Conservation (phyloP, 2,888 invertebrate species). For the Brassicogethes aeneus region DNA sequence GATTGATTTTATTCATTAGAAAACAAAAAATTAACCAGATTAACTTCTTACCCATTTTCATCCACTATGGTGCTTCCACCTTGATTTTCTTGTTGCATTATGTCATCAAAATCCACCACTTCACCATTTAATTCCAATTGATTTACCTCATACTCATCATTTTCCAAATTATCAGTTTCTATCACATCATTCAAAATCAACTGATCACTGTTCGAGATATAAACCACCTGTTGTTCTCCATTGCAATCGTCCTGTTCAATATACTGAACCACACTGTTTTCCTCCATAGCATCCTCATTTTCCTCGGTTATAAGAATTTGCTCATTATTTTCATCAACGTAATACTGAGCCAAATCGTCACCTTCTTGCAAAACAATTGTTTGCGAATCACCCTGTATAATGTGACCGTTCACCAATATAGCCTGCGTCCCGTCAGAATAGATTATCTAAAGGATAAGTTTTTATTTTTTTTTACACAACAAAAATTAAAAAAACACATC, state of each 20-base stretch:
- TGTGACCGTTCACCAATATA: slow-evolving; percentile 22
- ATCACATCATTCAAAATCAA: background rate
- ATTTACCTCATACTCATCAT: background rate
- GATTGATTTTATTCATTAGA: too few relatives aligned
- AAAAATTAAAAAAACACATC: background rate
- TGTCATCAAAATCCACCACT: slow-evolving; percentile 11
- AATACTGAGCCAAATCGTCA: slow-evolving; percentile 20
- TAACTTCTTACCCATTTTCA: too few relatives aligned
- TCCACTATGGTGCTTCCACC: too few relatives aligned
- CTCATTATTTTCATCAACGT: slow-evolving; percentile 20
- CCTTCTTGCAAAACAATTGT: slow-evolving; percentile 19
- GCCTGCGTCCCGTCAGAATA: slow-evolving; percentile 22
- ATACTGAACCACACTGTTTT: slow-evolving; percentile 15
- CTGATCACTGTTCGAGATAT: slow-evolving; percentile 11
- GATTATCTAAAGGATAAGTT: slow-evolving; percentile 14
- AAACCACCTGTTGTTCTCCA: slow-evolving; percentile 16
- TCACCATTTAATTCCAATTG: background rate
- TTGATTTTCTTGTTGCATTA: slow-evolving; percentile 9
- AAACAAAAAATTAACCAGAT: too few relatives aligned
- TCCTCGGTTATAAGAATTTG: background rate
- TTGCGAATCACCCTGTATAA: slow-evolving; percentile 16
- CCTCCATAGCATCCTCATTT: slow-evolving; percentile 6
- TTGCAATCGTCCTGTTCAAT: slow-evolving; percentile 15
- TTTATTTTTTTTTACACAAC: background rate
- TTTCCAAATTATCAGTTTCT: too few relatives aligned